These are phyloP conservation scores for Lutraria lutraria DNA, from an alignment of 2,888 invertebrate genomes.

Conservation along the genomic window DNA sequence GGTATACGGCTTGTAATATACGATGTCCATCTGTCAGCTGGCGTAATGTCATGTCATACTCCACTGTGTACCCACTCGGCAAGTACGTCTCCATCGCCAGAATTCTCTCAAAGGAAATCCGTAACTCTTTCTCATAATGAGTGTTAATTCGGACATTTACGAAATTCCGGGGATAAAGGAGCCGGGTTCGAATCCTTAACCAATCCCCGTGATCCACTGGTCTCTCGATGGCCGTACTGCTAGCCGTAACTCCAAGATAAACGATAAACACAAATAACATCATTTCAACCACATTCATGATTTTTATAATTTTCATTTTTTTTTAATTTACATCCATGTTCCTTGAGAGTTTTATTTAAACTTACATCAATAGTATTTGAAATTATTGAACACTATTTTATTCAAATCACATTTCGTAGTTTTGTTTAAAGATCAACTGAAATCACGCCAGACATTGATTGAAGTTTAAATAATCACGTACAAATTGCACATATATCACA, in stretches of 20 bases:
- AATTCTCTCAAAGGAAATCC: constrained; percentile 73
- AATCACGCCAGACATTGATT: not conserved
- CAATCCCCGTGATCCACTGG: constrained; percentile 20
- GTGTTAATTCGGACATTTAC: constrained; percentile 66
- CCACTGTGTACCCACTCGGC: constrained; percentile 52
- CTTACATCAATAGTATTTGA: too few relatives aligned
- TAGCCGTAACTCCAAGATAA: constrained; percentile 25
- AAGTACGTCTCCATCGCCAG: constrained; percentile 73
- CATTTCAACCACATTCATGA: constrained; percentile 50
- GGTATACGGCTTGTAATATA: constrained; percentile 75
- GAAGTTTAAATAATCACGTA: not conserved
- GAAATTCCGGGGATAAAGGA: constrained; percentile 67
- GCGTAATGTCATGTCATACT: constrained; percentile 69
- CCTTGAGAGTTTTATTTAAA: too few relatives aligned
- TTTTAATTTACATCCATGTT: too few relatives aligned
- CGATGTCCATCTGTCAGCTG: constrained; percentile 76
- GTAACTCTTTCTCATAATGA: constrained; percentile 70
- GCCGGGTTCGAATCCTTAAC: constrained; percentile 61
- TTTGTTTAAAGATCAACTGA: not conserved
- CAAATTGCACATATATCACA: not conserved
- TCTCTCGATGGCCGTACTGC: not conserved
- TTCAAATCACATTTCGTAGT: not conserved
- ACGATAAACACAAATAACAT: constrained; percentile 33
- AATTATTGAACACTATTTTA: not conserved
- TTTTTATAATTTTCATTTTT: not conserved